Base-by-base conservation (phyloP, 2,888 invertebrate species). In the Parelbella ahira region DNA sequence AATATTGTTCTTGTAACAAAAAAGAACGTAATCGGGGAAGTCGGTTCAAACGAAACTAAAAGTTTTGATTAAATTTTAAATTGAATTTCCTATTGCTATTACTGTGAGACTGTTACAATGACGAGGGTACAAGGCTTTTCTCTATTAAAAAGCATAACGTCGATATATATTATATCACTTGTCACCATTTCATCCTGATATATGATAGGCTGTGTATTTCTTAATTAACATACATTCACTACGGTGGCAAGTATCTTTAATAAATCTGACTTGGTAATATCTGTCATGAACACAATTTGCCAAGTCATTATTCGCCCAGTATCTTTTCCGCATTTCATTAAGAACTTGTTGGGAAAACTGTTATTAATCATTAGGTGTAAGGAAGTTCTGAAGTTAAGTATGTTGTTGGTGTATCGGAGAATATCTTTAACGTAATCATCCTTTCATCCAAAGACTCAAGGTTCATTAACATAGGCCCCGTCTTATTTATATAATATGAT, bases 41-140 rank as follows among this genome's bases (percentile, higher is more conserved):
- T 38, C 37, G 21, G 15, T 27, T 19, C 11, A n/a, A 29, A 29
- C 10, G 21, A 15, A 23, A 38, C 29, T 21, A 23, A 38, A 32
- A 38, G 29, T 38, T 38, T 37, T 38, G 21, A 38, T 38, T 38
- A 38, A 38, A 38, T 38, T 38, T 21, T 29, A 29, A 38, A 38
- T 38, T 29, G 13, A 38, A 28, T 37, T 37, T 37, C 13, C 9
- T 20, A 21, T 29, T 29, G 24, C 24, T 30, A 30, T 20, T 13
- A 9, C 23, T 10, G 9, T 13, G 3, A 29, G 11, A 29, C 15
- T 29, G n/a, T 28, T 33, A 7, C 8, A 23, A 13, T 29, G 21
- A 38, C 13, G 23, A 38, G 23, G 29, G 37, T 21, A 24, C 15
- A 3, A 9, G 10, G 10, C 21, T 28, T 38, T 15, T 38, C 28